Base-by-base conservation (phyloP, 2,113 vertebrate species). In the Xyliphius kryptos region DNA sequence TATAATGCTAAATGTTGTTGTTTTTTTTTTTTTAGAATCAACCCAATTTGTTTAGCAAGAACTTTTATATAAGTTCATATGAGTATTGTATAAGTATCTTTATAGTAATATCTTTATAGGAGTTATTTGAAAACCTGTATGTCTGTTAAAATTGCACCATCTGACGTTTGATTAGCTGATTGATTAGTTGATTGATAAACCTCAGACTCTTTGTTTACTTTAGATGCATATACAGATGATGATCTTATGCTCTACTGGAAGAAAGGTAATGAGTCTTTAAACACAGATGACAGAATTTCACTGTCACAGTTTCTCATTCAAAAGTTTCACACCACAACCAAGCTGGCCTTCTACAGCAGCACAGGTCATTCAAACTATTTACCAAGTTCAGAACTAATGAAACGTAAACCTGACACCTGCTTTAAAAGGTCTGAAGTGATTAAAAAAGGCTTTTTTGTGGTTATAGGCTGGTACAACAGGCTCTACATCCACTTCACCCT, bases 241-340 rank as follows among this genome's bases (percentile, higher is more conserved):
- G 96, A 98, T 73, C 87, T 99, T 55, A 99, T 99, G 95, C 84
- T 99, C 2, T 97, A 97, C 81, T 99, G 96, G 96, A 98, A 97
- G 83, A 97, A 95, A 58, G 96, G 95, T 53, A 99, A 99, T 0
- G 92, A 97, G 50, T 99, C 96, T 58, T 77, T 99, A 50, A 96
- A 96, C 86, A 98, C 93, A 1, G 95, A 99, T 3, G 96, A 98
- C 65, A 88, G 91, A 63, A 98, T 98, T 79, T 98, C 95, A 0
- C 82, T 98, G 40, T 98, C 96, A 2, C 95, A 98, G 84, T 98
- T 99, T 71, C 91, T 97, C 80, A 98, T 99, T 74, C 94, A 98
- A 75, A 94, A 97, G 77, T 99, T 99, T 81, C 95, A 95, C 79
- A 99, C 96, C 52, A 97, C 95, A 52, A 90, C 96, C 7, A 97